Evolutionary conservation across 2,888 invertebrate genomes (phyloP), one percentile per base, ranked within the genome.

Genomic region (Suillia variegata): DNA sequence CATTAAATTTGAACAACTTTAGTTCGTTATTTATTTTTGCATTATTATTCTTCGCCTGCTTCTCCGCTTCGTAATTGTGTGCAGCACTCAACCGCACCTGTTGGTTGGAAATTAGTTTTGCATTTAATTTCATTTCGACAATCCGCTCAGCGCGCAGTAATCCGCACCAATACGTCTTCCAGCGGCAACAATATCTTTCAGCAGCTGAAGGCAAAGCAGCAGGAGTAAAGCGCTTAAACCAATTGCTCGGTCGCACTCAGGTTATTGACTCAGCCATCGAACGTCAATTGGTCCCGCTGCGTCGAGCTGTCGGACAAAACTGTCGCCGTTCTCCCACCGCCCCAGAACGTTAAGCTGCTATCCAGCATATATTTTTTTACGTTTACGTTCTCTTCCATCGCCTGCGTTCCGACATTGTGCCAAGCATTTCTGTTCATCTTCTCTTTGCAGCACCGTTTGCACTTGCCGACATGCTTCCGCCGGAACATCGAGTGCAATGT

Each of bases 201-300:
- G 6, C 5, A 26, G 10, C 26, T 26, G 26, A 26, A 26, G 10
- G 10, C 10, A 26, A 6, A 6, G 10, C 10, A 26, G 10, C n/a
- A n/a, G n/a, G n/a, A n/a, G n/a, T n/a, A 26, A 26, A 26, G n/a
- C 38, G 42, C 13, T 24, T 20, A 12, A 38, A 38, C 54, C 54
- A 42, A 54, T 54, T 54, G 45, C 15, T 20, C 17, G 21, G 13
- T 13, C 45, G 33, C 34, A 18, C 48, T 34, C 50, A 50, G 49
- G 34, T 56, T 56, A 56, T 56, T 56, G 50, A 56, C 56, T 22
- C 50, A 17, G 56, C 56, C 34, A 22, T 56, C 56, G 56, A 56
- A 33, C 34, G n/a, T 8, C 56, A 49, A 56, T 56, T 56, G 55
- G 48, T 33, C 33, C 15, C 6, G 26, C 33, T 20, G 17, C 49